Percentiles rank a stretch among this genome's conserved stretches.
phyloP scores from a whole-genome alignment of 2,888 invertebrate genomes.

The Mesochorus sp. region DNA sequence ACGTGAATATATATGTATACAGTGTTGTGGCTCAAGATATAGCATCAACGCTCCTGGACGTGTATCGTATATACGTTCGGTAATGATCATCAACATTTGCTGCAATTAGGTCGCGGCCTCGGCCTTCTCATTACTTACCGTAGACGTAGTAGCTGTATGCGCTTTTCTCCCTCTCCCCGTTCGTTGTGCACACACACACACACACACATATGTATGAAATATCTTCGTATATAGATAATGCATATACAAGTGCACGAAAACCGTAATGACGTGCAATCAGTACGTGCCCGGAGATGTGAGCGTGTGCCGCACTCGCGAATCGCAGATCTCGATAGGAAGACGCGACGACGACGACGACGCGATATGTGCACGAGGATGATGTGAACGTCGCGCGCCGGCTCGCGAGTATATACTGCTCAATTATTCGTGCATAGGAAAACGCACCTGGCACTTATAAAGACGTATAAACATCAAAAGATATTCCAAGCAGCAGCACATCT shows the following conservation, averaged over 20 bases:
- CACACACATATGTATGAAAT: background rate
- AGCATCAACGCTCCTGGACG: constrained; percentile 22
- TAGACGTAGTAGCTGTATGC: constrained; percentile 48
- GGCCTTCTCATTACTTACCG: constrained; percentile 64
- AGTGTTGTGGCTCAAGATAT: constrained; percentile 9
- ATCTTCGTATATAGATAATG: constrained; percentile 22
- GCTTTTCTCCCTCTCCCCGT: background rate
- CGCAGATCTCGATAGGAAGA: constrained; percentile 22
- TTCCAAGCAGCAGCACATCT: background rate
- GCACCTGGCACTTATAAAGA: constrained; percentile 44
- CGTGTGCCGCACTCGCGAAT: constrained; percentile 53
- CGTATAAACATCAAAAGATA: background rate
- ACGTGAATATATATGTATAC: background rate
- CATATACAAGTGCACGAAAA: constrained; percentile 60
- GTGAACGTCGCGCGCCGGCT: constrained; percentile 21
- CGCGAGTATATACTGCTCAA: constrained; percentile 51
- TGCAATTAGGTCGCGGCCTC: constrained; percentile 64
- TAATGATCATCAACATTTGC: constrained; percentile 58
- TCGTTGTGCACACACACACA: background rate
- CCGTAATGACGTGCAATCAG: constrained; percentile 64
- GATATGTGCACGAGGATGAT: constrained; percentile 22
- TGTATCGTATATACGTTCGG: constrained; percentile 51
- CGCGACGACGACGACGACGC: constrained; percentile 41
- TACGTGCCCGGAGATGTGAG: constrained; percentile 56
- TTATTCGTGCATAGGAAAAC: constrained; percentile 50